Conservation (phyloP, 2,113 vertebrate species). For the Capreolus pygargus region DNA sequence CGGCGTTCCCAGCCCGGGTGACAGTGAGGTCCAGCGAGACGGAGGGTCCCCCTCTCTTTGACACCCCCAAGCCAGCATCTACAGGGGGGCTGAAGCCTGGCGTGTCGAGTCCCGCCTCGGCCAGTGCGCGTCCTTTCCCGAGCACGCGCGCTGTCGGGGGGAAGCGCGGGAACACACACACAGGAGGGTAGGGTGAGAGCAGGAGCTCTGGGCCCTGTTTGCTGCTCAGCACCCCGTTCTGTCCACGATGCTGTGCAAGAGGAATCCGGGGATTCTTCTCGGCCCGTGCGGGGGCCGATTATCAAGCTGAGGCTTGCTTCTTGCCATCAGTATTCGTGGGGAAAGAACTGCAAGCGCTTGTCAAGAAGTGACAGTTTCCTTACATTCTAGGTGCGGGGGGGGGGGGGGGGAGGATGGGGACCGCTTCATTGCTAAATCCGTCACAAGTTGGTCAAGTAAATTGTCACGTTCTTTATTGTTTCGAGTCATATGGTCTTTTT, state of each 20-base stretch:
- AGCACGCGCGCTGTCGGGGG: neutral
- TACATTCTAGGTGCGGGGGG: neutral
- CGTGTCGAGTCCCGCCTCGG: neutral
- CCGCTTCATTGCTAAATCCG: neutral
- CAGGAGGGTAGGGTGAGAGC: neutral
- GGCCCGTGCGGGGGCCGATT: neutral
- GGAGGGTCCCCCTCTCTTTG: neutral
- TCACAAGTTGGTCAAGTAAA: too few relatives aligned
- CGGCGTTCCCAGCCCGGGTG: rapidly evolving
- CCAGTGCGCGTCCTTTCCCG: neutral
- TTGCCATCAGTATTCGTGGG: neutral
- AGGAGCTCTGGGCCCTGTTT: neutral
- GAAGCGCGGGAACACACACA: rapidly evolving
- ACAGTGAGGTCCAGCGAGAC: neutral
- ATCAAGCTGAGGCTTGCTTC: neutral
- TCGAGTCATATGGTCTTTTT: neutral
- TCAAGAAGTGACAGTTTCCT: neutral
- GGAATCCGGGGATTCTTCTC: neutral
- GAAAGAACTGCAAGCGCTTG: neutral
- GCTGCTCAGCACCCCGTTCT: neutral
- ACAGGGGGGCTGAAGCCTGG: neutral
- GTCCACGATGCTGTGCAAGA: neutral
- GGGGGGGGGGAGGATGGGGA: neutral
- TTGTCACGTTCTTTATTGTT: neutral
- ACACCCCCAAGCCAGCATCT: neutral